These are phyloP conservation scores for Porites lutea DNA, from an alignment of 64 coral and sea anemone genomes.

Conservation along the genomic window DNA sequence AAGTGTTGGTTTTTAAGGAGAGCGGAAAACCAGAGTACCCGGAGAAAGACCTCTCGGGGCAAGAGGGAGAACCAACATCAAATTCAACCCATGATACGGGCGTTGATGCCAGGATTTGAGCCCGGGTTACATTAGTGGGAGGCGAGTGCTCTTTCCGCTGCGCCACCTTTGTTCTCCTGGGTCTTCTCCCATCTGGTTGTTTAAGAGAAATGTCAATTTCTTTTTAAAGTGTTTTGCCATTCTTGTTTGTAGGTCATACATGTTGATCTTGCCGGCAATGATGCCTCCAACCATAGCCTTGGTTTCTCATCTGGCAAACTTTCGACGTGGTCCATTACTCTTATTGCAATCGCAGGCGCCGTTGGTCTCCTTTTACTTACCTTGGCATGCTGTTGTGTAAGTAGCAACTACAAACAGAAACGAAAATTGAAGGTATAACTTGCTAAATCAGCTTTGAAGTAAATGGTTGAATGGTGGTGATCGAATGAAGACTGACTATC, in stretches of 20 bases:
- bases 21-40: no score
- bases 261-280: constrained; percentile 49
- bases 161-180: no score
- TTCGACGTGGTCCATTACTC: constrained; percentile 30
- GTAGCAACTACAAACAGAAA: neutral
- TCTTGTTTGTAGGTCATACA: constrained; percentile 26
- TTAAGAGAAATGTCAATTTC: neutral
- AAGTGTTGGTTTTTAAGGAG: no score
- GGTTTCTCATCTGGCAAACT: constrained; percentile 2
- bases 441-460: neutral
- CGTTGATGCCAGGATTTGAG: no score
- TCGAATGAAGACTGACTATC: no score
- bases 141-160: no score
- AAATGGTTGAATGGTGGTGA: no score
- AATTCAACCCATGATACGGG: no score
- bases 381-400: constrained; percentile 68
- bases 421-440: neutral
- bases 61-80: no score
- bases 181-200: no score
- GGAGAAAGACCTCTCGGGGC: no score
- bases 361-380: constrained; percentile 52
- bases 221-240: neutral
- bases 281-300: neutral
- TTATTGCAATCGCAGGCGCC: constrained; percentile 54
- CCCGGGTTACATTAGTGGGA: no score